Evolutionary conservation across 92 coral and sea anemone species (phyloP), one percentile per base, ranked within the genome.

Genomic region (Chrysogorgia sp.): DNA sequence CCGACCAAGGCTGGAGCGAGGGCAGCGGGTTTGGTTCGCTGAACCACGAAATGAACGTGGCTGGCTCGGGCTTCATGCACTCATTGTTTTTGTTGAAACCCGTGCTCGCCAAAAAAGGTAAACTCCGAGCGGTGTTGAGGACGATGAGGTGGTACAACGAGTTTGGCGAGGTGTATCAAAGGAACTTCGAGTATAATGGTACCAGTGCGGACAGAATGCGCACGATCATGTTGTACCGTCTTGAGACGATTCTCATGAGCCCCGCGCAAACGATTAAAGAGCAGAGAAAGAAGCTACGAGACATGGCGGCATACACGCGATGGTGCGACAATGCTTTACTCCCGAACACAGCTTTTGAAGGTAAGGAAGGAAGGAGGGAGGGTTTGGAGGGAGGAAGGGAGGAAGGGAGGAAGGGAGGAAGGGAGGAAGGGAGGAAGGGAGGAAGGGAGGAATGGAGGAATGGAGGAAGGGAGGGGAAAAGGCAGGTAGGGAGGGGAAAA

Each of bases 1-100:
- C 47, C 1, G 92, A 79, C 64, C 90, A 82, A 63, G 92, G 96
- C 21, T 90, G 88, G 82, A 83, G 88, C 6, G 86, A 82, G 15
- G 92, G 96, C 37, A 90, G 96, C 63, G 92, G 79, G n/a, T 25
- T 88, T 10, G 96, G 96, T 19, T 88, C 96, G 0, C 24, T 88
- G 66, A 84, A 84, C 34, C 91, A 88, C 35, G 87, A 84, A 58
- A 81, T 84, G 96, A 87, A 88, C 80, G 48, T 20, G 14, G 79
- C 52, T 52, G 92, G 92, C 3, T 66, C 84, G 1, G 96, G 96
- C 1, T 90, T 85, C 67, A 79, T 86, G 88, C 82, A 89, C 40
- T 67, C 85, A 5, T 19, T 89, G 55, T 86, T 77, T 50, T 50
- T 89, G 21, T 80, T 86, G 12, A 89, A 82, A 62, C 52, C 76